Evolutionary conservation across 2,888 invertebrate species (phyloP), one percentile per base, ranked within the genome.

Genomic region (Nemapogon koenigi): DNA sequence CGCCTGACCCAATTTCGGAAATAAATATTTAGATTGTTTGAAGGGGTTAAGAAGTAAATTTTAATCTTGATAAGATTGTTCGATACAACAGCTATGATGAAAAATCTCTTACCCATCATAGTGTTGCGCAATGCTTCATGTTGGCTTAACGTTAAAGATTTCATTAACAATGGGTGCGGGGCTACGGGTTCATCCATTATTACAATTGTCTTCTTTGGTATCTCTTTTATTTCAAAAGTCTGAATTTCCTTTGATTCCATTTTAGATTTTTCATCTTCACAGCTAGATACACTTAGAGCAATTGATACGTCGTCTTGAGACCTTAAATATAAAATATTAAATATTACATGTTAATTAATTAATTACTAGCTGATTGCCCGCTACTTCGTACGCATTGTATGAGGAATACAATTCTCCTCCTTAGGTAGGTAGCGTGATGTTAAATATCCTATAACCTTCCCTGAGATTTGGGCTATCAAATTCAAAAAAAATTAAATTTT

Each of bases 241-340:
- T 59, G 11, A 49, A 55, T 35, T 45, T 39, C 43, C 57, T 53
- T 70, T 32, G 49, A 50, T 25, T 73, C 76, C 29, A 65, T 44
- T 46, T 76, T 78, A 1, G 76, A 75, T 42, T 66, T 73, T 3
- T 80, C 80, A 11, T 81, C 80, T 47, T 81, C 80, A 41, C 75
- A 76, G 49, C 80, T 81, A 6, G 79, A 80, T 4, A 80, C 71
- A 43, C 80, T 81, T 31, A 80, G 56, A 19, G 73, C 80, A 35
- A 73, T 51, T 16, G 80, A 81, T 2, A 78, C 79, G 45, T 81
- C 80, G 36, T 80, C 80, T 57, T 79, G 78, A 35, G 79, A 80
- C 51, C 80, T 80, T 53, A 2, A 48, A 51, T 37, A n/a, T 6
- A 35, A 29, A n/a, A n/a, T n/a, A n/a, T n/a, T n/a, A n/a, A n/a